Conservation (phyloP, 2,113 vertebrate species). For the Leucosticte australis region DNA sequence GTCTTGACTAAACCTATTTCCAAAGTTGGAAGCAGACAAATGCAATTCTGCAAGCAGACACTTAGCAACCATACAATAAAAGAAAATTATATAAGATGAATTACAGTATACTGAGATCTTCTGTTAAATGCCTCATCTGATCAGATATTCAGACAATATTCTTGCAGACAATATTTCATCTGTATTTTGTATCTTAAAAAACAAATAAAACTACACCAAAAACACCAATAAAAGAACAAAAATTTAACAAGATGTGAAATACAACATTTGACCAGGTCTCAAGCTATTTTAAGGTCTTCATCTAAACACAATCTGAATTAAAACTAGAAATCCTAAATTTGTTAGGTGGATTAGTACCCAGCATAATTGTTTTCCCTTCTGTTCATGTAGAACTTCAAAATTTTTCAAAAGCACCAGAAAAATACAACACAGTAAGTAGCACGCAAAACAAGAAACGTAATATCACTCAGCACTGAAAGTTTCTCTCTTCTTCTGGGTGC, state of each 20-base stretch:
- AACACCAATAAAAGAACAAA: neutral
- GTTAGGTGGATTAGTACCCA: neutral
- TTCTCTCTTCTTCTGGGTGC: neutral
- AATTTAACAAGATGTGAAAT: neutral
- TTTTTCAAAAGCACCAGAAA: neutral
- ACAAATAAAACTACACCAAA: neutral
- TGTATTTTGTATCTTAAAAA: neutral
- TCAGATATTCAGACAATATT: neutral
- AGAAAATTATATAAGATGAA: neutral
- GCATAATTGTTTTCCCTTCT: neutral
- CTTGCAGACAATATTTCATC: neutral
- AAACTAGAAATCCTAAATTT: neutral
- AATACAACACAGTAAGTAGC: neutral
- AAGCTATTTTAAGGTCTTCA: neutral
- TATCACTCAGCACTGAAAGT: neutral
- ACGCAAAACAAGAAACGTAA: neutral
- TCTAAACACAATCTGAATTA: neutral
- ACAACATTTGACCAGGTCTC: neutral
- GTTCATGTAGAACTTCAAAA: neutral
- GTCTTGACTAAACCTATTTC: neutral
- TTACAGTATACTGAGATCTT: neutral
- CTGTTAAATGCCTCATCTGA: neutral
- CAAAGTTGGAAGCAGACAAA: neutral
- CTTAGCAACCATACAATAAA: neutral
- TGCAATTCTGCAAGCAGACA: neutral